Evolutionary conservation across 2,797 vertebrate species (phyloP).

Genomic region (Onychomys leucogaster): DNA sequence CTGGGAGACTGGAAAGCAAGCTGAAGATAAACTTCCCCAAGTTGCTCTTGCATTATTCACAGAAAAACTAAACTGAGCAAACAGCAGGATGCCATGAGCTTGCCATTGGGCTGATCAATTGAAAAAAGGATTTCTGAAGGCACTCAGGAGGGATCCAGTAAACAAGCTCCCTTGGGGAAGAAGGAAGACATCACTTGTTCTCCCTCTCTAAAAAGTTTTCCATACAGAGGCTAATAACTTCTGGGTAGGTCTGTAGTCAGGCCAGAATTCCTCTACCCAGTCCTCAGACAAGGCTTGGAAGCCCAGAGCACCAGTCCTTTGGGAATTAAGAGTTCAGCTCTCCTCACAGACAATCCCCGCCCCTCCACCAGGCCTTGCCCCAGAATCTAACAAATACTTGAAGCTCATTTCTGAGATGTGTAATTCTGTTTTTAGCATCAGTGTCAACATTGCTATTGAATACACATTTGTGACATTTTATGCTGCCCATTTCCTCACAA

Average conservation of each 20-base stretch:
- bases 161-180: background rate
- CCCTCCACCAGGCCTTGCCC: background rate
- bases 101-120: background rate
- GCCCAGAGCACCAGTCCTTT: background rate
- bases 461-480: background rate
- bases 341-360: background rate
- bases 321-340: background rate
- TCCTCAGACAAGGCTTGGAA: background rate
- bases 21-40: background rate
- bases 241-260: background rate
- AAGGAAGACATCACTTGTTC: background rate
- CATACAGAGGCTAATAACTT: background rate
- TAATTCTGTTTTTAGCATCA: too few species aligned
- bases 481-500: background rate
- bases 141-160: background rate
- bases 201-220: background rate
- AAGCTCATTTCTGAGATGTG: too few species aligned
- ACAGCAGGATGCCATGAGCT: background rate
- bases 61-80: too few species aligned
- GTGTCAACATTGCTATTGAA: background rate
- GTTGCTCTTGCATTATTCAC: background rate
- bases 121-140: background rate
- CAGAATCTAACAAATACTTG: background rate
- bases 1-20: background rate
- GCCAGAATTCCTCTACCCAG: background rate